These are phyloP conservation scores for Diplolepis rosae DNA, from an alignment of 2,888 invertebrate genomes.

Conservation along the genomic window DNA sequence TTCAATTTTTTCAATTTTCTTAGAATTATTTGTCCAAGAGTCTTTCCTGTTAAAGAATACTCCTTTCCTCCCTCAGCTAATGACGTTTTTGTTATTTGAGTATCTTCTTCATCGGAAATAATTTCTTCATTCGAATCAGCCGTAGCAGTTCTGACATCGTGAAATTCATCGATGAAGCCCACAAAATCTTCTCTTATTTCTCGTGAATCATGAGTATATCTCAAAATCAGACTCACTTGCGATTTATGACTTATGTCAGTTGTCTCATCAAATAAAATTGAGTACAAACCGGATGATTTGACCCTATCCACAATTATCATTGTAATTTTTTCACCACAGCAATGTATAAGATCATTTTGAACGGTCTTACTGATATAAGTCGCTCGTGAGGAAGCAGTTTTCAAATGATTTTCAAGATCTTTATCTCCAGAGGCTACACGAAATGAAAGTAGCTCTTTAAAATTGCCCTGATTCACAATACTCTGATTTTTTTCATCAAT, in stretches of 20 bases:
- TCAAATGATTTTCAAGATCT: slow-evolving; percentile 31
- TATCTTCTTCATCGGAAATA: not conserved
- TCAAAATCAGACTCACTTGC: slow-evolving; percentile 31
- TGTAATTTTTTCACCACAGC: slow-evolving; percentile 37
- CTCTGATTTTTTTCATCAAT: not conserved
- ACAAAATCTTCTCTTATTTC: slow-evolving; percentile 33
- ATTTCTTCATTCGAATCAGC: slow-evolving; percentile 1
- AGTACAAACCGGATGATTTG: slow-evolving; percentile 23
- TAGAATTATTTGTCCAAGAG: not conserved
- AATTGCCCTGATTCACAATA: slow-evolving; percentile 11
- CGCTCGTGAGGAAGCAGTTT: slow-evolving; percentile 36
- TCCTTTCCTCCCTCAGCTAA: not conserved
- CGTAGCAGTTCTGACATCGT: not conserved
- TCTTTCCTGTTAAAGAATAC: not conserved
- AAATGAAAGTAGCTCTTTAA: slow-evolving; percentile 20
- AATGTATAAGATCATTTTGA: slow-evolving; percentile 42
- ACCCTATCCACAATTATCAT: slow-evolving; percentile 9
- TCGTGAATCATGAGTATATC: slow-evolving; percentile 24
- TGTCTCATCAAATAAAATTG: slow-evolving; percentile 39
- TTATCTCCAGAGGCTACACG: slow-evolving; percentile 32
- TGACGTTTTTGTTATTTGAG: not conserved
- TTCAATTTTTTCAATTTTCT: slow-evolving; percentile 15
- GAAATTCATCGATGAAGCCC: slow-evolving; percentile 21
- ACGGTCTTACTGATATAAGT: slow-evolving; percentile 36
- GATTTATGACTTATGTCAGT: slow-evolving; percentile 36